Percentiles rank a stretch among this genome's conserved stretches.
These are phyloP conservation scores for Eurytoma californica DNA, from an alignment of 2,888 invertebrate genomes.

Conservation along the genomic window DNA sequence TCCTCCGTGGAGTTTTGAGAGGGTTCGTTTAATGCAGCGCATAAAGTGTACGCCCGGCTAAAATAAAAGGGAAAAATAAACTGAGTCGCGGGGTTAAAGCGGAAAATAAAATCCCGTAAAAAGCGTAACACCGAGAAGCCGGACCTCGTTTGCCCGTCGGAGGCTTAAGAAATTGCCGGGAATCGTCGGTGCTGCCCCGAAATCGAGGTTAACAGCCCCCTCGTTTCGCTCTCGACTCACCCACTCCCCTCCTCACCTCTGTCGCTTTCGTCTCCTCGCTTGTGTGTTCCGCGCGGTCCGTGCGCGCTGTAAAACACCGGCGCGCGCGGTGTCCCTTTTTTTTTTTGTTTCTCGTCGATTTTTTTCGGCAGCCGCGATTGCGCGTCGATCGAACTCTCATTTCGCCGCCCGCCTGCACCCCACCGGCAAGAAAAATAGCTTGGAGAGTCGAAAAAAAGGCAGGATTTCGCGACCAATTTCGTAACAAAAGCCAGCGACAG, in stretches of 20 bases:
- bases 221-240: slow-evolving; percentile 11
- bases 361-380: slow-evolving; percentile 1
- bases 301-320: slow-evolving; percentile 23
- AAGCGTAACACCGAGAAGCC: not conserved
- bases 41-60: too few relatives aligned
- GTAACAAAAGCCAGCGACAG: slow-evolving; percentile 30
- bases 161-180: slow-evolving; percentile 20
- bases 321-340: not conserved
- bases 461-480: slow-evolving; percentile 27
- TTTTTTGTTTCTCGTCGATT: slow-evolving; percentile 5
- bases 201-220: slow-evolving; percentile 17
- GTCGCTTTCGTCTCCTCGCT: not conserved
- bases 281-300: too few relatives aligned
- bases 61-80: too few relatives aligned
- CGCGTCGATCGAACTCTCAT: slow-evolving; percentile 28
- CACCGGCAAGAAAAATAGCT: slow-evolving; percentile 16
- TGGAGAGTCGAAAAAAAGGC: slow-evolving; percentile 11
- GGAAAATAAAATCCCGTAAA: too few relatives aligned
- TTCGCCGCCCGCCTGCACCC: not conserved
- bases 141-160: not conserved
- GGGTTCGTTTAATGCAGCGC: too few relatives aligned
- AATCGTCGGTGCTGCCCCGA: slow-evolving; percentile 16
- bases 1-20: too few relatives aligned
- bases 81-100: too few relatives aligned
- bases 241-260: not conserved